A percentile compares a stretch with the other conserved stretches of the same genome.
These are phyloP conservation scores for Campylomormyrus numenius DNA, from an alignment of 2,113 vertebrate species.

Conservation along the genomic window DNA sequence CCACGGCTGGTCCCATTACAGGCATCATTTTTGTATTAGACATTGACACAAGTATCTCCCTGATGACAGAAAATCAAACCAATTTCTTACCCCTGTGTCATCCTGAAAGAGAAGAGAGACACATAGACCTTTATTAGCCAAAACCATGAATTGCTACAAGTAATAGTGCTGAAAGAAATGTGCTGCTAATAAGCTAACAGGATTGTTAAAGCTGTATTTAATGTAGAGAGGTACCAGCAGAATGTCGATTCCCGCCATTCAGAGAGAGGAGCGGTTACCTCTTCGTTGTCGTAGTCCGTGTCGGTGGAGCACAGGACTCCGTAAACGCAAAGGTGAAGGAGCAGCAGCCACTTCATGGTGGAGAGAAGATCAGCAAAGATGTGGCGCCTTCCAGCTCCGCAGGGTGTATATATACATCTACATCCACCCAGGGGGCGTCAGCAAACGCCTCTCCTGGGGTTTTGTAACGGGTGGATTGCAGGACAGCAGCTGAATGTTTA, in stretches of 20 bases:
- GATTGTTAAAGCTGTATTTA: background rate
- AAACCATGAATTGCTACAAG: constrained; percentile 11
- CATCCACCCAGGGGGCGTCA: background rate
- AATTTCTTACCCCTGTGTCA: rapidly evolving
- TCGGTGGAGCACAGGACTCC: constrained; percentile 26
- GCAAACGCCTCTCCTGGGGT: background rate
- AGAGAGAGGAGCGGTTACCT: constrained; percentile 31
- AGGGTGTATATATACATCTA: background rate
- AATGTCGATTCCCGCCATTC: background rate
- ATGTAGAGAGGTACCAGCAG: background rate
- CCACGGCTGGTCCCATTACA: too few relatives aligned
- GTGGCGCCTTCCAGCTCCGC: background rate
- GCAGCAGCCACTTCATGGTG: constrained; percentile 52
- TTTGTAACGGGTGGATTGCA: background rate
- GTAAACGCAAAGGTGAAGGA: constrained; percentile 42
- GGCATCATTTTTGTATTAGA: background rate
- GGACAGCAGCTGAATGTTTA: constrained; percentile 3
- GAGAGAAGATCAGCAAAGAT: background rate
- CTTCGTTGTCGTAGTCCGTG: constrained; percentile 36
- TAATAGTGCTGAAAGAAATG: background rate
- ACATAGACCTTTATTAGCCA: background rate
- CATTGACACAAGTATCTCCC: background rate
- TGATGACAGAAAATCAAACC: background rate
- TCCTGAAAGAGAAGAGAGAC: constrained; percentile 25
- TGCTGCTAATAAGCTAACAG: background rate